Base-by-base conservation (phyloP, 2,797 vertebrate species). In the Gorsachius magnificus region DNA sequence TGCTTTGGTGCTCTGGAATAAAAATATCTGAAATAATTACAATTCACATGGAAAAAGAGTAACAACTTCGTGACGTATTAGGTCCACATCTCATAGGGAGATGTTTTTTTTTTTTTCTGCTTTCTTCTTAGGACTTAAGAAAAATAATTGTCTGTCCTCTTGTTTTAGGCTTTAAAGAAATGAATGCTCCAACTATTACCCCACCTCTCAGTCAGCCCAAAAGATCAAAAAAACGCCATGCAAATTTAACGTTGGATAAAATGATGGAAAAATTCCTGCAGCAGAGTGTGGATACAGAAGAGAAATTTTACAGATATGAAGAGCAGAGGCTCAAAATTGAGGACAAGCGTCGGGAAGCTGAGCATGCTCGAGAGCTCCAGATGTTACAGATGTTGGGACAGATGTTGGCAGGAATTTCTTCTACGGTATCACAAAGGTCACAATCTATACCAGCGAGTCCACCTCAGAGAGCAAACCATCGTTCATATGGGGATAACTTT, bases 321-420 rank as follows among this genome's bases (percentile, higher is more conserved):
- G 99, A 99, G 94, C 98, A 99, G 97, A 98, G 98, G 43, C 95
- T 99, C 93, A 98, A 98, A 95, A 98, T 98, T 2, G 99, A 99
- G 95, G 99, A 99, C 93, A 98, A 97, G 33, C 98, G 98, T 20
- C 97, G 99, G 33, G 99, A 99, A 91, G 98, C 98, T 0, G 99
- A 99, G 87, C 99, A 99, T 87, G 71, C 98, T 57, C 97, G 99
- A 79, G 99, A 99, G 97, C 97, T 99, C 88, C 99, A 99, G 94
- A 99, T 99, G 99, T 97, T 99, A 48, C 99, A 99, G 96, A 99
- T 99, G 98, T 97, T 99, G 71, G 99, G 99, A 58, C 99, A 99
- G 98, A 99, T 99, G 98, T 98, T 99, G 91, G 97, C 98, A 92
- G 97, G 97, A 96, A 98, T 99, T 90, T 98, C 98, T 84, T 92